Base-by-base conservation (phyloP, 2,888 invertebrate genomes). In the Atherix ibis region DNA sequence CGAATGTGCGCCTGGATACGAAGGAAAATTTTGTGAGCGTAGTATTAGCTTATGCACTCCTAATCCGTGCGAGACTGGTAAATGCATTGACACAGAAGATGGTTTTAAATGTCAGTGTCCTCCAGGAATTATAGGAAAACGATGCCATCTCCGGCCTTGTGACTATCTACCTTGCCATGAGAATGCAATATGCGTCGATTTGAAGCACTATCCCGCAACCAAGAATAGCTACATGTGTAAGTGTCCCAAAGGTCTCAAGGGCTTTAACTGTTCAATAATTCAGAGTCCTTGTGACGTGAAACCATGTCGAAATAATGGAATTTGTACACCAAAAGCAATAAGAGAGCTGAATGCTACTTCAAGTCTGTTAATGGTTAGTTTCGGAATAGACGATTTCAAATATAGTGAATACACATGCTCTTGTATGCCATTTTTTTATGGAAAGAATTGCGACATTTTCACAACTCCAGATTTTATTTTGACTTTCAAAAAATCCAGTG, bases 121-220 rank as follows among this genome's bases (percentile, higher is more conserved):
- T 16, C 51, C 57, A 3, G 70, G 70, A 18, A 65, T 57, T 44
- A 53, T 68, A 15, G 73, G 72, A 3, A 58, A 57, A 35, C 57
- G 67, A 34, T 71, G 71, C 44, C 64, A 65, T 46, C 49, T 66
- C 17, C 45, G 66, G 27, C 67, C 76, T 4, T 77, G 77, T 46
- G 66, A 65, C 43, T 67, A 64, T 46, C 49, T 60, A 31, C 71
- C 71, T 0, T 75, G 75, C 44, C 52, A 52, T 26, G 41, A 41
- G 10, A 59, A 62, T 43, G 48, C 56, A 2, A 52, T 62, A 31
- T 70, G 70, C 43, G 39, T 59, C 2, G 66, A 69, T 46, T 41
- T 61, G 5, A 47, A 50, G 8, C 51, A 54, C 27, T 44, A 46
- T 12, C 58, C 62, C 32, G 52, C 64, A 3, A 63, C 62, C 1